Percentiles rank a stretch among this genome's conserved stretches.
These are phyloP conservation scores for Crocodylus rhombifer DNA, from an alignment of 2,797 vertebrate species.

Conservation along the genomic window DNA sequence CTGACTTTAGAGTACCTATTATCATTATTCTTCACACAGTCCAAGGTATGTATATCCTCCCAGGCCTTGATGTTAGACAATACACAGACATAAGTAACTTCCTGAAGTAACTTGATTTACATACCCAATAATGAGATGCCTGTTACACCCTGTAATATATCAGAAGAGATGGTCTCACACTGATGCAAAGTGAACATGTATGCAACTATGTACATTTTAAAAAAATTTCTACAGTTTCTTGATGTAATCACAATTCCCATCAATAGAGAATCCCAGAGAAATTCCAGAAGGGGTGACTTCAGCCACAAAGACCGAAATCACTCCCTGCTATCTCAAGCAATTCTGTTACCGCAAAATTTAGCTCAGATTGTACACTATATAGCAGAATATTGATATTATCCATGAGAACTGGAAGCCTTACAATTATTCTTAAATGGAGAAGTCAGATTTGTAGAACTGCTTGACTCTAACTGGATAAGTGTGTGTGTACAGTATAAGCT, in stretches of 20 bases:
- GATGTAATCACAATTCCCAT: background rate
- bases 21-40: background rate
- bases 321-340: background rate
- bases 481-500: background rate
- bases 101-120: constrained; percentile 45
- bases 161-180: background rate
- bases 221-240: constrained; percentile 24
- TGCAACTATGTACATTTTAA: background rate
- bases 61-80: constrained; percentile 21
- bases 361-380: background rate
- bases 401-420: background rate
- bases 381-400: background rate
- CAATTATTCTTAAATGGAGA: background rate
- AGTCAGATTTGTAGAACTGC: background rate
- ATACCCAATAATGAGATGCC: constrained; percentile 15
- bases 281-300: background rate
- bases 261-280: background rate
- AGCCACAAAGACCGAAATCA: background rate
- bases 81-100: constrained; percentile 65
- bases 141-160: constrained; percentile 21
- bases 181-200: background rate
- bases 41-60: too few species aligned
- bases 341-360: background rate
- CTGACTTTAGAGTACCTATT: background rate
- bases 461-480: background rate